Conservation (phyloP, 2,888 invertebrate genomes). For the Spicauda simplicius region DNA sequence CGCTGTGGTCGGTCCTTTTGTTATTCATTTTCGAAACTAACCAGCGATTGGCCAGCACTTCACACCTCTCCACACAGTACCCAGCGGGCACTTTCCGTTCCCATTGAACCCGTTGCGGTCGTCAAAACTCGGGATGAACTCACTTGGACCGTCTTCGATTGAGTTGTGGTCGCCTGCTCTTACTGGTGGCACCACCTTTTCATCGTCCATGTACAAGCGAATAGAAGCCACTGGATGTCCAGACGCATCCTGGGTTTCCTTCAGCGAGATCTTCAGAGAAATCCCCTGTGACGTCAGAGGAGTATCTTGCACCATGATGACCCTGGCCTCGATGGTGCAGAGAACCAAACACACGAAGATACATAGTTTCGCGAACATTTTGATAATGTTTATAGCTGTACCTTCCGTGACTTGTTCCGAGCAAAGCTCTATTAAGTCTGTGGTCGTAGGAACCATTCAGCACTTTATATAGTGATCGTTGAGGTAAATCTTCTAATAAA, state of each 20-base stretch:
- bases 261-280: slow-evolving; percentile 18
- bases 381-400: slow-evolving; percentile 10
- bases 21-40: neutral
- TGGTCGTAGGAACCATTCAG: neutral
- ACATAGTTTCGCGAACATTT: slow-evolving; percentile 16
- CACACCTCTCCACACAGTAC: neutral
- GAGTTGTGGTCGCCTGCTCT: neutral
- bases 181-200: neutral
- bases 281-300: slow-evolving; percentile 15
- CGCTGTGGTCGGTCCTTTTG: neutral
- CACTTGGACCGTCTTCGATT: neutral
- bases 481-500: neutral
- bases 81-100: slow-evolving; percentile 6
- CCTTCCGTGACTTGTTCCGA: neutral
- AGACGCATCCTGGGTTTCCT: slow-evolving; percentile 17
- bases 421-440: neutral
- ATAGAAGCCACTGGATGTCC: slow-evolving; percentile 18
- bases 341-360: neutral
- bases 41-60: neutral
- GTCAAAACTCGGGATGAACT: slow-evolving; percentile 5
- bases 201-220: slow-evolving; percentile 16
- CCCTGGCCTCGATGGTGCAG: slow-evolving; percentile 14
- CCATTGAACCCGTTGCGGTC: slow-evolving; percentile 2
- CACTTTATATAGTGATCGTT: neutral
- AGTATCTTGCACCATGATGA: slow-evolving; percentile 18